Evolutionary conservation across 2,888 invertebrate species (phyloP).

Genomic region (Caenorhabditis sp.): DNA sequence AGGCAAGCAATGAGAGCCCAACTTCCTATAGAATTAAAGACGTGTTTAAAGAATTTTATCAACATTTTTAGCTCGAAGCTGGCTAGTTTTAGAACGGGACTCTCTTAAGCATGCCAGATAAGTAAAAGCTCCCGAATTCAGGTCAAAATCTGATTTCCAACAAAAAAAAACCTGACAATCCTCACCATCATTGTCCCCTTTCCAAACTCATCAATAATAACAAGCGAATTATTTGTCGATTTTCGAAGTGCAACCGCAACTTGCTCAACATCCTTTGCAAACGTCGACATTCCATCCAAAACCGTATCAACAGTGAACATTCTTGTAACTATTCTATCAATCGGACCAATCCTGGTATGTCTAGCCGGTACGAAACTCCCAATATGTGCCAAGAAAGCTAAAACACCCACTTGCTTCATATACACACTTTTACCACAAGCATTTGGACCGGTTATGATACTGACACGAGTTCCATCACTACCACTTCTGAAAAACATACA

Average conservation of each 20-base stretch:
- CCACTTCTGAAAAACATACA: slow-evolving; percentile 61
- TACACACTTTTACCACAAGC: slow-evolving; percentile 91
- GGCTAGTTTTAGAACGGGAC: too few relatives aligned
- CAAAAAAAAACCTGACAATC: too few relatives aligned
- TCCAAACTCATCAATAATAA: slow-evolving; percentile 89
- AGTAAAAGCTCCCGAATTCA: too few relatives aligned
- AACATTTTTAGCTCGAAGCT: slow-evolving; percentile 41
- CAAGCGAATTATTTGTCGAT: slow-evolving; percentile 78
- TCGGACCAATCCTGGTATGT: slow-evolving; percentile 72
- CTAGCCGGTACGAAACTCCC: slow-evolving; percentile 87
- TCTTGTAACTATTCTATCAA: slow-evolving; percentile 78
- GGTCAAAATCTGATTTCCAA: too few relatives aligned
- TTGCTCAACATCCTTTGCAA: slow-evolving; percentile 85
- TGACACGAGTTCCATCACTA: slow-evolving; percentile 75
- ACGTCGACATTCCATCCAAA: slow-evolving; percentile 83
- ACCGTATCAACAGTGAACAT: slow-evolving; percentile 82
- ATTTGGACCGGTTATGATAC: slow-evolving; percentile 88
- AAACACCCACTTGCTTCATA: slow-evolving; percentile 84
- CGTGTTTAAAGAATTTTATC: not conserved
- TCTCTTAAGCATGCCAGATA: too few relatives aligned
- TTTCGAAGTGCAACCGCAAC: slow-evolving; percentile 80
- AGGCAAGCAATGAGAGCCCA: slow-evolving; percentile 80
- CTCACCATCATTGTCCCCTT: slow-evolving; percentile 79
- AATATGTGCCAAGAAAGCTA: slow-evolving; percentile 85
- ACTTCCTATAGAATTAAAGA: slow-evolving; percentile 75